Evolutionary conservation across 2,113 vertebrate genomes (phyloP).

Genomic region (Lanius collurio): DNA sequence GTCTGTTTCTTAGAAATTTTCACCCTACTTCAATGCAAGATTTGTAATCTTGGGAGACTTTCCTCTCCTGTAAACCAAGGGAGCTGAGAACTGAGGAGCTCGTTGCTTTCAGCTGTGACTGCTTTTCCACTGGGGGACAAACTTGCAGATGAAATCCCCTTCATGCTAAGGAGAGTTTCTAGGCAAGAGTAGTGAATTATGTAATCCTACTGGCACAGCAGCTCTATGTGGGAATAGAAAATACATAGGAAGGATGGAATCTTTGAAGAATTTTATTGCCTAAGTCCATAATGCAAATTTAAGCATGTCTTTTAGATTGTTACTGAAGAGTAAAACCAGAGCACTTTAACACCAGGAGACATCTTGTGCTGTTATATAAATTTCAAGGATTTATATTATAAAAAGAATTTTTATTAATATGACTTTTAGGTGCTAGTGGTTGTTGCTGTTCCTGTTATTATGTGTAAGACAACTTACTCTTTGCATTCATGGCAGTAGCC

Average conservation of each 20-base stretch:
- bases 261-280: slow-evolving; percentile 1
- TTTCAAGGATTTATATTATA: background rate
- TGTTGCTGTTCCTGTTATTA: background rate
- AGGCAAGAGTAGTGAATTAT: background rate
- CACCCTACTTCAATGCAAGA: background rate
- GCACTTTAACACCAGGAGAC: background rate
- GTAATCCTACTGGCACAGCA: background rate
- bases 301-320: background rate
- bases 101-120: background rate
- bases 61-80: background rate
- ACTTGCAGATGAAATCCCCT: background rate
- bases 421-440: background rate
- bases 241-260: slow-evolving; percentile 22
- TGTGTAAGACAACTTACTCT: background rate
- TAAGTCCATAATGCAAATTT: slow-evolving; percentile 33
- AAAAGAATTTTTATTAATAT: background rate
- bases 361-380: background rate
- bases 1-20: background rate
- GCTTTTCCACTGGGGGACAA: background rate
- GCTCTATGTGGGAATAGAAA: background rate
- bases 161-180: background rate
- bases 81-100: background rate
- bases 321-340: background rate
- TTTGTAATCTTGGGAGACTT: background rate
- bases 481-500: background rate